phyloP scores from a whole-genome alignment of 2,113 vertebrate genomes.

The Cebidichthys violaceus region DNA sequence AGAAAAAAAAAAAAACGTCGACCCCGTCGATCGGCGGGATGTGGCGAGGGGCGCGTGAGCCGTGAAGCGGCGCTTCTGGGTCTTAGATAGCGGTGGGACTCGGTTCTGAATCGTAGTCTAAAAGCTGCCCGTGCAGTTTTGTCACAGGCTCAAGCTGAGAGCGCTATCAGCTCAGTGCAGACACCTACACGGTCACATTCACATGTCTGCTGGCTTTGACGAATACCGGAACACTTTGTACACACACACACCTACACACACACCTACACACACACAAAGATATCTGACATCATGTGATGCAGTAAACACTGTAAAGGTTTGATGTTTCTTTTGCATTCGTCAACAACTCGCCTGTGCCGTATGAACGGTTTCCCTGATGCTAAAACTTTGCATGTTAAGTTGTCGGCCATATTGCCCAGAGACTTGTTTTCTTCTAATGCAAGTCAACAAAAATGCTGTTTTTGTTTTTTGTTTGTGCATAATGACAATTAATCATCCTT shows the following conservation, averaged over 20 bases:
- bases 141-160: conserved; percentile 42
- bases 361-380: too few relatives aligned
- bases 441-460: too few relatives aligned
- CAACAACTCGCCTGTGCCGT: neutral
- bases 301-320: neutral
- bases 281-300: neutral
- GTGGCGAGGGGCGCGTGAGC: conserved; percentile 34
- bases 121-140: conserved; percentile 43
- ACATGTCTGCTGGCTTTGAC: conserved; percentile 30
- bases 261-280: neutral
- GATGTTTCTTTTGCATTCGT: neutral
- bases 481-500: too few relatives aligned
- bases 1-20: too few relatives aligned
- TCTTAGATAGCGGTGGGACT: conserved; percentile 43
- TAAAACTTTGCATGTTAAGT: too few relatives aligned
- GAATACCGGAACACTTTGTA: neutral
- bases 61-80: conserved; percentile 9
- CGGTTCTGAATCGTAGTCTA: conserved; percentile 46
- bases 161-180: conserved; percentile 65
- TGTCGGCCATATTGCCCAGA: too few relatives aligned
- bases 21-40: conserved; percentile 27
- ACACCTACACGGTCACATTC: conserved; percentile 38
- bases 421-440: too few relatives aligned
- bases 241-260: conserved; percentile 2
- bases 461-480: too few relatives aligned